Evolutionary conservation across 2,797 vertebrate genomes (phyloP), one percentile per base, ranked within the genome.

Genomic region (Cynodonichthys magdalenae): DNA sequence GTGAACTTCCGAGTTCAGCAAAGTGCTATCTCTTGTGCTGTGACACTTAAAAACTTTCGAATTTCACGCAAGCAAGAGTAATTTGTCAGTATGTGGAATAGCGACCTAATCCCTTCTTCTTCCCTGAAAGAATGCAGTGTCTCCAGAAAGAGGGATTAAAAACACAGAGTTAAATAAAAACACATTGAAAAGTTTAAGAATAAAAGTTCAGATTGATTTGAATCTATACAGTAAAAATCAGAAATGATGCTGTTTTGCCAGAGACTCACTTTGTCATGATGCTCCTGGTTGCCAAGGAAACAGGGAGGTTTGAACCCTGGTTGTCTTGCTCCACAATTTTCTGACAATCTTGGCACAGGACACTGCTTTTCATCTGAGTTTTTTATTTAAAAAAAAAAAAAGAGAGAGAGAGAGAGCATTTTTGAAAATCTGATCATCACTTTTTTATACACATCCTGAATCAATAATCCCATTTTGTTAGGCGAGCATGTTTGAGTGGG

Each of bases 241-340:
- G 31, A 24, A 67, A 50, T 57, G 12, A 36, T 27, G 14, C 8
- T 55, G 14, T 27, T 45, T 46, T 51, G 3, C 8, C 0, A 45
- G 41, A 64, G 9, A 88, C 80, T 85, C 62, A 87, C 87, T 53
- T 80, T 59, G 41, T 15, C 61, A 45, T 50, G 28, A 29, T 51
- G 57, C 58, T 27, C 64, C n/a, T 54, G 45, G 53, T 57, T 65
- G 18, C 53, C 71, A 69, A 4, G 18, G 56, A 46, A 49, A 66
- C 36, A 6, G 6, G 63, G 60, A 64, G 53, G 42, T 63, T 46
- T 85, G 48, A 84, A 64, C 29, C 20, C 10, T 18, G 68, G 53
- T 20, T 53, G 55, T 18, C 51, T 55, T 45, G 27, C 14, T 24
- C 6, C 39, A n/a, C 59, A 27, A 31, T 59, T 54, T 50, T 52